These are phyloP conservation scores for Sylvilagus floridanus DNA, from an alignment of 2,797 vertebrate species.

Conservation along the genomic window DNA sequence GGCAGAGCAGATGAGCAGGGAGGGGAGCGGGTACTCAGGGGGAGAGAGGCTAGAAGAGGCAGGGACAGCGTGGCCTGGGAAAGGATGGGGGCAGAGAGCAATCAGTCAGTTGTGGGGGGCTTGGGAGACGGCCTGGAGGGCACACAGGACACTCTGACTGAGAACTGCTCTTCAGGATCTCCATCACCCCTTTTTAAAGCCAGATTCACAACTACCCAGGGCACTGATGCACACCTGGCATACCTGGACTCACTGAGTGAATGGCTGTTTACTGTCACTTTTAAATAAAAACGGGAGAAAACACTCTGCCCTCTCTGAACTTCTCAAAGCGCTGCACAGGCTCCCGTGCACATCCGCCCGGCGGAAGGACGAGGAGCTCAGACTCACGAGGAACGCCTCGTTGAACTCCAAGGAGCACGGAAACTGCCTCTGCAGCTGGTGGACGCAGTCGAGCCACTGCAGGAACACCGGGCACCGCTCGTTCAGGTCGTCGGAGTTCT, in stretches of 20 bases:
- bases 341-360: background rate
- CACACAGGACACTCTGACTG: background rate
- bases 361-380: conserved; percentile 40
- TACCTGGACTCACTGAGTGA: conserved; percentile 1
- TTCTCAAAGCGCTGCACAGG: conserved; percentile 31
- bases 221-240: conserved; percentile 3
- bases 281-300: conserved; percentile 3
- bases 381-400: conserved; percentile 98
- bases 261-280: background rate
- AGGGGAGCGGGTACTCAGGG: background rate
- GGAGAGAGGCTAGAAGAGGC: background rate
- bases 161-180: conserved; percentile 10
- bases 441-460: conserved; percentile 99
- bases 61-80: background rate
- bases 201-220: conserved; percentile 47
- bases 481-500: conserved; percentile 97
- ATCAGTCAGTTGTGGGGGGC: background rate
- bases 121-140: background rate
- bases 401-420: conserved; percentile 99
- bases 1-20: background rate
- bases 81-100: background rate
- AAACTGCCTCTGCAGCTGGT: conserved; percentile 99
- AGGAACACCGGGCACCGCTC: conserved; percentile 98
- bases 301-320: background rate
- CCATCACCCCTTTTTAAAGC: conserved; percentile 41